Evolutionary conservation across 2,888 invertebrate species (phyloP).

Genomic region (Euzetes globulus): DNA sequence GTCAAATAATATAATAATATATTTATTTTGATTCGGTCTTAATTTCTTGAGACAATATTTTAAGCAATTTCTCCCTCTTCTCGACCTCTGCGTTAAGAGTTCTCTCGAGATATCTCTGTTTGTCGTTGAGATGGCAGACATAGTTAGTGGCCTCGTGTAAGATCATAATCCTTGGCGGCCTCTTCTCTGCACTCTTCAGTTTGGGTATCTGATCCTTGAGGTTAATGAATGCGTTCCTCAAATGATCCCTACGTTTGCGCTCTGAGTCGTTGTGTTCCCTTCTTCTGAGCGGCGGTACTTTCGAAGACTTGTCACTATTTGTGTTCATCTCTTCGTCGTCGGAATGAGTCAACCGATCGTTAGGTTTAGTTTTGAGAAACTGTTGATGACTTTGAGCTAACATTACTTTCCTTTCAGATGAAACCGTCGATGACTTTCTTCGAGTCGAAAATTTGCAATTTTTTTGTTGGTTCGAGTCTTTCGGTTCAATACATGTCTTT

Average conservation of each 20-base stretch:
- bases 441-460: constrained; percentile 16
- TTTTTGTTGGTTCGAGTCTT: not conserved
- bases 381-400: constrained; percentile 16
- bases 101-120: constrained; percentile 34
- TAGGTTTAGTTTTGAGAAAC: constrained; percentile 1
- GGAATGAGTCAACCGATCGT: not conserved
- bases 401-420: constrained; percentile 20
- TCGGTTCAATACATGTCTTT: not conserved
- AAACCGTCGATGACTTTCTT: not conserved
- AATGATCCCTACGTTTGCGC: constrained; percentile 38
- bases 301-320: constrained; percentile 13
- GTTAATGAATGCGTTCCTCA: constrained; percentile 37
- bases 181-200: constrained; percentile 36
- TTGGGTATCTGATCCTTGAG: constrained; percentile 38
- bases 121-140: constrained; percentile 33
- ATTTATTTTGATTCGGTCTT: constrained; percentile 6
- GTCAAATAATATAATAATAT: not conserved
- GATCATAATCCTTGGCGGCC: constrained; percentile 38
- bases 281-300: constrained; percentile 32
- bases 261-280: constrained; percentile 39
- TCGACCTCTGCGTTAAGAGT: constrained; percentile 30
- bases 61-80: constrained; percentile 33
- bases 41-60: constrained; percentile 21
- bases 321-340: not conserved
- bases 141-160: constrained; percentile 35